Evolutionary conservation across 2,797 vertebrate genomes (phyloP).

Genomic region (Danionella dracula): DNA sequence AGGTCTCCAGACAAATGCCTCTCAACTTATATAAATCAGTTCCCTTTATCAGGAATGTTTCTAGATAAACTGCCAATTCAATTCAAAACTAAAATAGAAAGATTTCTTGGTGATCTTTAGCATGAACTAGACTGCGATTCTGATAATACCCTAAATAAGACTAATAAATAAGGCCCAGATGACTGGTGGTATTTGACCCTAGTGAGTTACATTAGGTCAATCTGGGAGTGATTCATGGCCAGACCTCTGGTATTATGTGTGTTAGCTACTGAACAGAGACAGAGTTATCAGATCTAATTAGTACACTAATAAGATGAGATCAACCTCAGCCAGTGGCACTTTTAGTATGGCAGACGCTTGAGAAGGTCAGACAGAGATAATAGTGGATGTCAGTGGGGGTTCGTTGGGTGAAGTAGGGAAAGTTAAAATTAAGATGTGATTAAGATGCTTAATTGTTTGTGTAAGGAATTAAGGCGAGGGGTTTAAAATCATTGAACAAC

Average conservation of each 20-base stretch:
- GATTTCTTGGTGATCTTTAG: neutral
- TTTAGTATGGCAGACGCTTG: constrained; percentile 52
- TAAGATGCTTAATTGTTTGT: constrained; percentile 64
- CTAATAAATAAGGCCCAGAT: constrained; percentile 11
- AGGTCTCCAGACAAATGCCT: constrained; percentile 11
- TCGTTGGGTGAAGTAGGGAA: constrained; percentile 35
- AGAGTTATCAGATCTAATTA: constrained; percentile 59
- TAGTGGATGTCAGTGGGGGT: constrained; percentile 55
- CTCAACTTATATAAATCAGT: constrained; percentile 29
- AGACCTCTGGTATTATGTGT: constrained; percentile 24
- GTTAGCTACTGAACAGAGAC: constrained; percentile 31
- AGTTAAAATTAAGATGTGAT: constrained; percentile 57
- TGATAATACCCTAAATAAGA: constrained; percentile 13
- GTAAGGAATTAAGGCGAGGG: constrained; percentile 52
- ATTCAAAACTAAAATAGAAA: neutral
- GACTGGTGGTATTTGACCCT: constrained; percentile 10
- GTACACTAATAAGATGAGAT: constrained; percentile 65
- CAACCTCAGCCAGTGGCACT: constrained; percentile 54
- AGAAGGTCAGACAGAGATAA: constrained; percentile 56
- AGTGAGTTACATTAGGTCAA: constrained; percentile 32
- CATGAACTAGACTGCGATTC: constrained; percentile 17
- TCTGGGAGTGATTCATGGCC: neutral
- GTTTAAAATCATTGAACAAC: constrained; percentile 29
- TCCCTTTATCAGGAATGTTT: constrained; percentile 23
- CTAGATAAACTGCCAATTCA: neutral